Evolutionary conservation across 2,888 invertebrate genomes (phyloP), one percentile per base, ranked within the genome.

Genomic region (Ophion ventricosus): DNA sequence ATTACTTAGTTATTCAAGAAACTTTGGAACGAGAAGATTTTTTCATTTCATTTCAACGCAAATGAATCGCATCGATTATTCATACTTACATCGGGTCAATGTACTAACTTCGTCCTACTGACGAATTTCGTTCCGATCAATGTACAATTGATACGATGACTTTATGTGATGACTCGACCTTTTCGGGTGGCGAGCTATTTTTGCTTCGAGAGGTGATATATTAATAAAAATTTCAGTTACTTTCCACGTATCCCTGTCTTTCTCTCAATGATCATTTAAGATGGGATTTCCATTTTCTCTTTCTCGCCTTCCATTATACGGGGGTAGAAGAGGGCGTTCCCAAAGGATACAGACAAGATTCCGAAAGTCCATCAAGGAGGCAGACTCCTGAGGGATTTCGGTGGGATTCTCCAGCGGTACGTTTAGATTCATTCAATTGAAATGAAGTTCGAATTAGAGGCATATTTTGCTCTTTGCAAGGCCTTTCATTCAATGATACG

Each of bases 401-500:
- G 67, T 67, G 17, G 25, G 5, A 25, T 67, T 67, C 25, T 20
- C 25, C 25, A 67, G 25, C 8, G 67, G 17, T 49, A 7, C 35
- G 29, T 35, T 11, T 67, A 43, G 67, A 49, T 43, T 67, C 67
- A 25, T 67, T 67, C 4, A 25, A 43, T 20, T 20, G 43, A 23
- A 67, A 43, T 67, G 67, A 25, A 49, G 25, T 20, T 23, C 49
- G 43, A 25, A 49, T 40, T 10, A 67, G 67, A 40, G 17, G 23
- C 43, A 43, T 29, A 43, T 43, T 43, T 14, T 35, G 35, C 35
- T 35, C 8, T 35, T 35, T 5, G 49, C 25, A 67, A 67, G 43
- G 49, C 49, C 43, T 49, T 26, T 25, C 17, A 8, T 57, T 57
- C 20, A 23, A 20, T 7, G 20, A 57, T 23, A 57, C 2, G 10